Evolutionary conservation across 2,113 vertebrate species (phyloP).

Genomic region (Psilopogon haemacephalus): DNA sequence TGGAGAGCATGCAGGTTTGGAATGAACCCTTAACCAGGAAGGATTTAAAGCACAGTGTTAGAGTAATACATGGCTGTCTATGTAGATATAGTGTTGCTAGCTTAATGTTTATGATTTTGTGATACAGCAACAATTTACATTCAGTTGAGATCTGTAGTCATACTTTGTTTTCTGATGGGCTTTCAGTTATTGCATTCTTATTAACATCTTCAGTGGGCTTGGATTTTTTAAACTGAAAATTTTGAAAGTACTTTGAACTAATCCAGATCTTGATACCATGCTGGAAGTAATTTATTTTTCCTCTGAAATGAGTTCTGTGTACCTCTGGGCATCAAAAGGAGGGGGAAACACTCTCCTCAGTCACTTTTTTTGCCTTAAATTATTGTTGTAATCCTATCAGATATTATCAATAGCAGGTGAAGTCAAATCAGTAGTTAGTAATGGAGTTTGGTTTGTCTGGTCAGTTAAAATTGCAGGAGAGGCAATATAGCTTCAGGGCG

Average conservation of each 20-base stretch:
- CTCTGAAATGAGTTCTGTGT: not conserved
- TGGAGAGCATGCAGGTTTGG: not conserved
- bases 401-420: not conserved
- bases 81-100: not conserved
- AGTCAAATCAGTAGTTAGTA: not conserved
- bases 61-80: not conserved
- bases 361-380: not conserved
- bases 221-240: not conserved
- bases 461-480: not conserved
- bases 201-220: not conserved
- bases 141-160: not conserved
- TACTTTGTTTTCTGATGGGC: not conserved
- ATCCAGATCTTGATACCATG: not conserved
- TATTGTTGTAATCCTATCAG: not conserved
- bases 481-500: not conserved
- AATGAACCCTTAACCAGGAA: not conserved
- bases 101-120: not conserved
- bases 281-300: not conserved
- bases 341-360: not conserved
- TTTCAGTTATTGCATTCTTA: not conserved
- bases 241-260: not conserved
- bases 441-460: not conserved
- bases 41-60: not conserved
- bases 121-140: not conserved
- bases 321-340: not conserved